Evolutionary conservation across 2,888 invertebrate species (phyloP).

Genomic region (Blastobasis lacticolella): DNA sequence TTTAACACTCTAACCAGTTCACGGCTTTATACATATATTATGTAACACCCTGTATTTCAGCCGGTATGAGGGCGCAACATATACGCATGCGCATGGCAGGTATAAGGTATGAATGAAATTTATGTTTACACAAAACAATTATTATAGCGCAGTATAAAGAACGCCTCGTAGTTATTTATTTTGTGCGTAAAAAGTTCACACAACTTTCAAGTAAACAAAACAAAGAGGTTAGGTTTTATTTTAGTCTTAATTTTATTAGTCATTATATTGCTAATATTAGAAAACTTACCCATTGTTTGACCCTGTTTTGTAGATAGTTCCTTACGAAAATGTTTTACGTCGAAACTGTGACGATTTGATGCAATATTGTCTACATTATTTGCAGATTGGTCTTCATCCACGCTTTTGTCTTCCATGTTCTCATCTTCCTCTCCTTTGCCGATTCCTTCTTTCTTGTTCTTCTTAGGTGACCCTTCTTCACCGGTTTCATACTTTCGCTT

Average conservation of each 20-base stretch:
- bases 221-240: background rate
- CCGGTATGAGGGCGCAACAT: no score
- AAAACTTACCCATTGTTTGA: slow-evolving; percentile 69
- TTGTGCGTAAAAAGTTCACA: background rate
- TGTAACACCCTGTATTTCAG: no score
- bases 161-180: background rate
- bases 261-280: background rate
- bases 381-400: slow-evolving; percentile 11
- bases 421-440: slow-evolving; percentile 18
- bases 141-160: background rate
- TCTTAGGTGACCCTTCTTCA: slow-evolving; percentile 28
- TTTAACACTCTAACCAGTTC: no score
- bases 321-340: slow-evolving; percentile 75
- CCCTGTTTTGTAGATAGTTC: slow-evolving; percentile 66
- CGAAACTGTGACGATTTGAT: slow-evolving; percentile 39
- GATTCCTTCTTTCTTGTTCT: slow-evolving; percentile 29
- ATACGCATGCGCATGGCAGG: no score
- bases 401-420: slow-evolving; percentile 39
- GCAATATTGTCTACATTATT: background rate
- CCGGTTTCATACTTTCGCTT: slow-evolving; percentile 50
- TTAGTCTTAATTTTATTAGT: background rate
- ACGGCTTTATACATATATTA: no score
- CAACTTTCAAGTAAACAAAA: background rate
- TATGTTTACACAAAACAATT: background rate
- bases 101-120: background rate